These are phyloP conservation scores for Agrotis ipsilon DNA, from an alignment of 2,888 invertebrate species.

Conservation along the genomic window DNA sequence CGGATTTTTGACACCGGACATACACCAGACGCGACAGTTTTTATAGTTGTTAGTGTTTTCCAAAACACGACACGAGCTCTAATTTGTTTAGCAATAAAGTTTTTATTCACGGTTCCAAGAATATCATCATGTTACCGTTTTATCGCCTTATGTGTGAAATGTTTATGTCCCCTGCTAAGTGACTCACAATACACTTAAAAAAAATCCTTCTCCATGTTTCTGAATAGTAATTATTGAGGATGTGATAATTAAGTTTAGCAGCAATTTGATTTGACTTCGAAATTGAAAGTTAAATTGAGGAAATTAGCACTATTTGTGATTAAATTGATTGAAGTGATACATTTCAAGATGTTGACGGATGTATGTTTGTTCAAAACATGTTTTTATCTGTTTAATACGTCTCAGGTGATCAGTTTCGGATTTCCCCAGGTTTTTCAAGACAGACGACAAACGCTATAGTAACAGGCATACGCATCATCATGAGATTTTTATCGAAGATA, in stretches of 20 bases:
- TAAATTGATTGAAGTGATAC: constrained; percentile 25
- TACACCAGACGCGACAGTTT: neutral
- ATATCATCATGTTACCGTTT: constrained; percentile 46
- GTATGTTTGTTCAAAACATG: constrained; percentile 14
- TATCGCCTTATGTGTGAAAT: constrained; percentile 43
- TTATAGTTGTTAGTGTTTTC: constrained; percentile 12
- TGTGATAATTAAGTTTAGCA: constrained; percentile 43
- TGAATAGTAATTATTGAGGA: constrained; percentile 33
- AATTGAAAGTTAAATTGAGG: constrained; percentile 46
- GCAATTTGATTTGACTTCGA: constrained; percentile 28
- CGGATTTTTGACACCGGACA: constrained; percentile 3
- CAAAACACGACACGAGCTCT: constrained; percentile 20
- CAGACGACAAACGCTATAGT: neutral
- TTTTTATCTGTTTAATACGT: constrained; percentile 5
- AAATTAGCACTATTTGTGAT: constrained; percentile 40
- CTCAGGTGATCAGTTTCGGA: constrained; percentile 1
- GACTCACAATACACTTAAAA: constrained; percentile 38
- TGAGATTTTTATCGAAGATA: neutral
- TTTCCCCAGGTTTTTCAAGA: constrained; percentile 31
- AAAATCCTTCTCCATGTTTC: constrained; percentile 20
- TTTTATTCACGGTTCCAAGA: constrained; percentile 42
- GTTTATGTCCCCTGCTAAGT: constrained; percentile 47
- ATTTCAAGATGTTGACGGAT: constrained; percentile 18
- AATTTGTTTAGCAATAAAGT: constrained; percentile 49
- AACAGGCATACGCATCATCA: constrained; percentile 15